Conservation (phyloP, 2,888 invertebrate genomes). For the Pharmacophagus antenor region DNA sequence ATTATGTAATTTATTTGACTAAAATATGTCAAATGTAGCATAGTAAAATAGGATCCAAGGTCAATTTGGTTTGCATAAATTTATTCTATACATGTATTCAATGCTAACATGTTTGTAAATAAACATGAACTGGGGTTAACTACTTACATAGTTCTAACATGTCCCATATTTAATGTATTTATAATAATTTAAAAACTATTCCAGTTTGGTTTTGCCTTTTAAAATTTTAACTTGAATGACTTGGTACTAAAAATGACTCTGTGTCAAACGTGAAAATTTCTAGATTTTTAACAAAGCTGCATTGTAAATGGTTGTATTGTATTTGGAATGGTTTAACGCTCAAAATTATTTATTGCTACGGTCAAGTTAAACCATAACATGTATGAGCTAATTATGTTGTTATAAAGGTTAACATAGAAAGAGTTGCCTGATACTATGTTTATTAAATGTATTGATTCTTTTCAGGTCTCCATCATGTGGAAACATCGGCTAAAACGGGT, state of each 20-base stretch:
- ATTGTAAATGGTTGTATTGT: too few species aligned
- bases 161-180: background rate
- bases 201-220: background rate
- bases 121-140: background rate
- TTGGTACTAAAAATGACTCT: too few species aligned
- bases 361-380: too few species aligned
- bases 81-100: constrained; percentile 1
- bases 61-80: constrained; percentile 22
- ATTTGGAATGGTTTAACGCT: too few species aligned
- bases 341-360: too few species aligned
- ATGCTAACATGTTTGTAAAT: background rate
- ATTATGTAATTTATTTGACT: constrained; percentile 12
- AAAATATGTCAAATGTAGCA: constrained; percentile 10
- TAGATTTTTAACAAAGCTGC: too few species aligned
- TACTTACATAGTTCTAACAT: background rate
- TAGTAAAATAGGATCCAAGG: constrained; percentile 13
- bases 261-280: too few species aligned
- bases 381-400: too few species aligned
- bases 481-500: constrained; percentile 97
- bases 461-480: constrained; percentile 90
- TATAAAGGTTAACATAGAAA: too few species aligned
- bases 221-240: background rate
- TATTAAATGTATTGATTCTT: constrained; percentile 27
- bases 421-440: too few species aligned
- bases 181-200: background rate